Evolutionary conservation across 2,888 invertebrate genomes (phyloP), one percentile per base, ranked within the genome.

Genomic region (Scaptodrosophila latifasciaeformis): DNA sequence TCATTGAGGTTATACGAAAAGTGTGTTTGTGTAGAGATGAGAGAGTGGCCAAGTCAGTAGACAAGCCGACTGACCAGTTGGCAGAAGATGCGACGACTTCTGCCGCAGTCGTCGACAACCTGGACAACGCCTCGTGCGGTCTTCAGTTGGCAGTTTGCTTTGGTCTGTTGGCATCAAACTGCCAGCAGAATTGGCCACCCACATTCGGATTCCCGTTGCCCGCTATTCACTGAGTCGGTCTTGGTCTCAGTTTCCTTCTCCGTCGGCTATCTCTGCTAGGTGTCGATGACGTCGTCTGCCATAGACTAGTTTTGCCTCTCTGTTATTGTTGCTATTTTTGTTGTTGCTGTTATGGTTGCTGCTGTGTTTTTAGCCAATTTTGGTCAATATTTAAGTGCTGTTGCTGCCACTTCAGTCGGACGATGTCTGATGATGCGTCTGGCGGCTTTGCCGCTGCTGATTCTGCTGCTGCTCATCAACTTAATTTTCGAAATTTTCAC

Each of bases 1-100:
- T 82, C 76, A 82, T 80, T 76, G 78, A 82, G 82, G 76, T 80
- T 82, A 81, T 70, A 81, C 72, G 54, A n/a, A n/a, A n/a, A n/a
- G n/a, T n/a, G n/a, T n/a, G n/a, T n/a, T n/a, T n/a, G n/a, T n/a
- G n/a, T n/a, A n/a, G n/a, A n/a, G n/a, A n/a, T n/a, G n/a, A 3
- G 17, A 15, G 13, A 12, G 12, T 40, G 27, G 5, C 35, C 77
- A 77, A 76, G 80, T 79, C 82, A 75, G 63, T 68, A 63, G 66
- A 62, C 79, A 81, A 81, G 76, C 65, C 68, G 59, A 69, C 70
- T 55, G 49, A 59, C 50, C 55, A 39, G 43, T 37, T 46, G 54
- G 52, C 77, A 59, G 70, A 60, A 60, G 67, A 54, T 61, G 71
- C 2, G 48, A 37, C 10, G 17, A 29, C 5, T n/a, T n/a, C n/a